Evolutionary conservation across 1,140 invertebrate species (phyloP), one percentile per base, ranked within the genome.

Genomic region (Nasonia giraulti): DNA sequence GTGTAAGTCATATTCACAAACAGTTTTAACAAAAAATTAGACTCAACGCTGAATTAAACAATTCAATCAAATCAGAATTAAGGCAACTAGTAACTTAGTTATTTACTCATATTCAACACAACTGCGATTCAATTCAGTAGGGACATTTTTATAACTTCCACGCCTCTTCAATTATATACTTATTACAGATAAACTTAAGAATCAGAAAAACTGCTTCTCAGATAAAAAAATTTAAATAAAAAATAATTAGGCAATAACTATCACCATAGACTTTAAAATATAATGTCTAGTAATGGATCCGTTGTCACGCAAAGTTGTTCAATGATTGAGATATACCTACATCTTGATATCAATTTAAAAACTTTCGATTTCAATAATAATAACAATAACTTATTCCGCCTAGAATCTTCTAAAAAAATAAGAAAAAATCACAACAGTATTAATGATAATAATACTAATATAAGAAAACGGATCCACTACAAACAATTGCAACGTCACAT

Each of bases 371-470:
- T 62, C 20, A 62, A 17, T 20, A n/a, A 20, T 62, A 20, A 62
- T 62, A 62, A n/a, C 17, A 7, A 20, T n/a, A 20, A 20, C 4
- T 20, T 62, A n/a, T 62, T 62, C 7, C 0, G 17, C 17, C 14
- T 12, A 62, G 20, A 62, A 62, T n/a, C 2, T 62, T 62, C 14
- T 7, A n/a, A 62, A 62, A 20, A 14, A 62, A n/a, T 12, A 17
- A 17, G 12, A 47, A 47, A 47, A 47, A 47, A 47, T 47, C 10
- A 12, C 44, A 47, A 47, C 10, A 47, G 1, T 47, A 69, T 44
- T n/a, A 74, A 74, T 62, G 74, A 75, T 50, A 31, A 74, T 33
- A 73, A 82, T 31, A 40, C 37, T 33, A 47, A 68, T 47, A 44
- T 73, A 62, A 62, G 55, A n/a, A 62, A 62, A 62, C 14, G 6